Percentiles rank a stretch among this genome's conserved stretches.
phyloP scores from a whole-genome alignment of 2,113 vertebrate species.

The Pelusios castaneus region DNA sequence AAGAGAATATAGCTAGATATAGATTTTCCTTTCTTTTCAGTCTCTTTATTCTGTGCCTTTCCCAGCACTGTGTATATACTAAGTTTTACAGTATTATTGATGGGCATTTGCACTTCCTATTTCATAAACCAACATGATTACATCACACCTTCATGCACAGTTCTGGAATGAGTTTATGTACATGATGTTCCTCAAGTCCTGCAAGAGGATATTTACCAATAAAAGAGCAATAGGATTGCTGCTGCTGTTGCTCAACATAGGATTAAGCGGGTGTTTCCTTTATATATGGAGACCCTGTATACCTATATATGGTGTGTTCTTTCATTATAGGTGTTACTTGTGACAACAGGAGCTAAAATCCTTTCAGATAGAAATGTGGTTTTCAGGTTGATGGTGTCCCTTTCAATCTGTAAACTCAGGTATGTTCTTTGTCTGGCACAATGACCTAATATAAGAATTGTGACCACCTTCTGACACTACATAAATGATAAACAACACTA shows the following conservation, averaged over 20 bases:
- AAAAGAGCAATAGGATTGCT: neutral
- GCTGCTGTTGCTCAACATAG: neutral
- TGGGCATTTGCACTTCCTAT: neutral
- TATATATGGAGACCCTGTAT: neutral
- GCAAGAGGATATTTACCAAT: neutral
- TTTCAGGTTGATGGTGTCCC: conserved; percentile 10
- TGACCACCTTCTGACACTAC: neutral
- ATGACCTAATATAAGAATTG: conserved; percentile 20
- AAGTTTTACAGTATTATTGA: neutral
- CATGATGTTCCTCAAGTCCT: neutral
- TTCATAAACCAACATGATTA: neutral
- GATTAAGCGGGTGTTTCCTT: neutral
- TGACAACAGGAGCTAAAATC: neutral
- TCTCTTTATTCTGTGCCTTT: neutral
- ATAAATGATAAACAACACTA: conserved; percentile 29
- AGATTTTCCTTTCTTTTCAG: neutral
- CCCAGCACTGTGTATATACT: neutral
- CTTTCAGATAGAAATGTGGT: conserved; percentile 34
- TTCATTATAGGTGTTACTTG: neutral
- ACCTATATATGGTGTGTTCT: neutral
- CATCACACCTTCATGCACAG: neutral
- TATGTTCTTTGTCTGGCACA: conserved; percentile 6
- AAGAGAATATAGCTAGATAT: no score
- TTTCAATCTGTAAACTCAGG: conserved; percentile 23
- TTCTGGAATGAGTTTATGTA: neutral